These are phyloP conservation scores for Macropodus opercularis DNA, from an alignment of 2,797 vertebrate genomes.

Conservation along the genomic window DNA sequence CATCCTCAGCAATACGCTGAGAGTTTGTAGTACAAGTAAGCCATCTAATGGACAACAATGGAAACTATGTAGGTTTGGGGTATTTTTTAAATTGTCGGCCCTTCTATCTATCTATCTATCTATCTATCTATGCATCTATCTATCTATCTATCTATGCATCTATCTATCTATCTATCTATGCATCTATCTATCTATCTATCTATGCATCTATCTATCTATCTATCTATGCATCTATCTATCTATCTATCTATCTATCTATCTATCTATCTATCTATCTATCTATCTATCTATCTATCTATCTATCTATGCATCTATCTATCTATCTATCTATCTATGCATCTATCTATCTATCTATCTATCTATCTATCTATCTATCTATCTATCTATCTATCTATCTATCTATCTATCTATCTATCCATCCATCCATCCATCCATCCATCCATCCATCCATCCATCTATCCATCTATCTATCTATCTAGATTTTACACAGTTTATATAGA, in stretches of 20 bases:
- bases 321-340: too few species aligned
- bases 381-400: conserved; percentile 31
- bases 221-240: conserved; percentile 19
- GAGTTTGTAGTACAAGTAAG: conserved; percentile 80
- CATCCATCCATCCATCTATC: conserved; percentile 30
- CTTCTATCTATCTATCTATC: conserved; percentile 20
- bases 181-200: conserved; percentile 18
- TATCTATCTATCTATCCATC: conserved; percentile 21
- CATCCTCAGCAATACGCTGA: conserved; percentile 22
- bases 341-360: conserved; percentile 24
- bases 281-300: too few species aligned
- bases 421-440: conserved; percentile 18
- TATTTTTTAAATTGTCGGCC: too few species aligned
- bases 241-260: too few species aligned
- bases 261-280: too few species aligned
- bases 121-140: conserved; percentile 16
- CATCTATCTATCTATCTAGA: conserved; percentile 11
- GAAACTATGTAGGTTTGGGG: conserved; percentile 53
- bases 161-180: conserved; percentile 24
- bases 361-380: conserved; percentile 15
- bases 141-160: conserved; percentile 27
- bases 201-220: conserved; percentile 33
- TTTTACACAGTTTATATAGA: conserved; percentile 45
- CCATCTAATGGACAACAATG: conserved; percentile 80
- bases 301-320: too few species aligned